Conservation (phyloP, 2,113 vertebrate species). For the Tichodroma muraria region DNA sequence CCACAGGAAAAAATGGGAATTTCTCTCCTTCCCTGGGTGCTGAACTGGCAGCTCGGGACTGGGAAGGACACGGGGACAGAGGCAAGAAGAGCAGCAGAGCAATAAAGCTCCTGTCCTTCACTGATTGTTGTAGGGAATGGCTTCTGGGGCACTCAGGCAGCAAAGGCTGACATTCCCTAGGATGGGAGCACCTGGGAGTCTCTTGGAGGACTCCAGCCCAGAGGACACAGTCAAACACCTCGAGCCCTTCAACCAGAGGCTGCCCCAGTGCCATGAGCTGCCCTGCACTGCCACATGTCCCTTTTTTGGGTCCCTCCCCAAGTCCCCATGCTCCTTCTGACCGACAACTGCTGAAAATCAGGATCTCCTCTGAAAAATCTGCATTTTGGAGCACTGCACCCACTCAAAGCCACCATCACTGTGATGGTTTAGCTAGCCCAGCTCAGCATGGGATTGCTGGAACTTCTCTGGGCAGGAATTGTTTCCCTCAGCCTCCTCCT, state of each 20-base stretch:
- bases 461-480: background rate
- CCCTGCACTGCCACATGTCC: fast-evolving
- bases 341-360: background rate
- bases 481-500: background rate
- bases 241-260: background rate
- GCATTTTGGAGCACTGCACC: background rate
- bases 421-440: background rate
- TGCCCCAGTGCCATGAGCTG: fast-evolving
- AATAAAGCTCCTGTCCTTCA: background rate
- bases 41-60: background rate
- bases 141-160: background rate
- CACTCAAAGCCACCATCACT: fast-evolving
- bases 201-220: background rate
- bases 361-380: background rate
- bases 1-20: background rate
- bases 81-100: fast-evolving
- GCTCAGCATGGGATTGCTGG: background rate
- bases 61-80: background rate
- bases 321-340: fast-evolving
- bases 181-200: fast-evolving
- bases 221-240: background rate
- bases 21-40: background rate
- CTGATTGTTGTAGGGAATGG: background rate
- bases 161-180: background rate
- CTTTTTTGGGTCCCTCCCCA: background rate